Base-by-base conservation (phyloP, 2,797 vertebrate species). In the Leuciscus waleckii region DNA sequence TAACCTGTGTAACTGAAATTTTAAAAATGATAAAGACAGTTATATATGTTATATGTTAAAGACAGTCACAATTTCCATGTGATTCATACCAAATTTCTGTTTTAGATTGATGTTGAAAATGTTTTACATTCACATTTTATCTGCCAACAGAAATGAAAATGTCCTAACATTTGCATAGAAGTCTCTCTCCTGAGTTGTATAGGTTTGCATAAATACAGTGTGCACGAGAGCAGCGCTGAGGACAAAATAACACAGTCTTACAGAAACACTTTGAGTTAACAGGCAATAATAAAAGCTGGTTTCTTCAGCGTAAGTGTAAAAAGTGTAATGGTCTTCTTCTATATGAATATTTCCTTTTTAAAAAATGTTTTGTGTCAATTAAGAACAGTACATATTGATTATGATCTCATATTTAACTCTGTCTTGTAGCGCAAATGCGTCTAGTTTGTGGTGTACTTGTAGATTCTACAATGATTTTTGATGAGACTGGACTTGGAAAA, bases 1-100 rank as follows among this genome's bases (percentile, higher is more conserved):
- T 87, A 90, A 90, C 80, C 81, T 43, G 54, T 56, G 56, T 41
- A 43, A 32, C 56, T 75, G 56, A 35, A 49, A 37, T 37, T 19
- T 9, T 35, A 37, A 82, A 58, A 81, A 49, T 49, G 14, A 14
- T 16, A 49, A 49, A 16, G 46, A 49, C 14, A 49, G 46, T 16
- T 49, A 5, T 49, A 46, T 14, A 35, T 35, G 35, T 35, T 35
- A 35, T 35, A 4, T 35, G 35, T 35, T 35, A 35, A 35, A 35
- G 35, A 35, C 35, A 35, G 35, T 35, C 35, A 35, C 35, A 35
- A 23, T 56, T 56, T 56, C 1, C 21, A 23, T 56, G 21, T 23
- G 21, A 56, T 56, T 63, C 58, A 14, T 29, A 14, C 58, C 26
- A 10, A 32, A 65, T 11, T 56, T 23, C 21, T 58, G 23, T n/a